Evolutionary conservation across 2,113 vertebrate genomes (phyloP).

Genomic region (Leptosomus discolor): DNA sequence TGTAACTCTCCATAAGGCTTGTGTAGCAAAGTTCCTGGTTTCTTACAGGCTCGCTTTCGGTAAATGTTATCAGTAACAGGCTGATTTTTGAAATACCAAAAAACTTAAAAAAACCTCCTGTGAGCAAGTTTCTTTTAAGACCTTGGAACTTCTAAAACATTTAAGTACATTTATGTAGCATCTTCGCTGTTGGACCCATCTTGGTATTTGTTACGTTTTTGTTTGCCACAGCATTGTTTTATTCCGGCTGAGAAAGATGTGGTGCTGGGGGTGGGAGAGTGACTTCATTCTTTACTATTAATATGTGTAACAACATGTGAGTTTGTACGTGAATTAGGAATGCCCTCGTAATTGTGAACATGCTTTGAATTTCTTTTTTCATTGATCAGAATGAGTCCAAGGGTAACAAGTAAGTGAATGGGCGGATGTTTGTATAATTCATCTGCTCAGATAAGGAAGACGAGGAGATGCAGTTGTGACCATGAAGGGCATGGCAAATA

Average conservation of each 20-base stretch:
- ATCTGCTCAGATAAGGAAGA: neutral
- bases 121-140: neutral
- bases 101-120: neutral
- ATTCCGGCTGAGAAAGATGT: neutral
- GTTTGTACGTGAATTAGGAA: neutral
- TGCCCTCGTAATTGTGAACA: neutral
- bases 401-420: neutral
- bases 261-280: neutral
- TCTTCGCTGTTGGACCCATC: neutral
- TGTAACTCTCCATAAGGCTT: neutral
- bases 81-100: neutral
- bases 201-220: neutral
- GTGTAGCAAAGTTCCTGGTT: neutral
- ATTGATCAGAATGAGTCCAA: neutral
- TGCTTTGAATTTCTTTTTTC: neutral
- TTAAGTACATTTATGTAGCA: neutral
- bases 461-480: neutral
- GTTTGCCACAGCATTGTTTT: neutral
- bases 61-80: neutral
- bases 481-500: neutral
- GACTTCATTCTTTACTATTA: neutral
- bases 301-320: neutral
- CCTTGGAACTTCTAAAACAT: neutral
- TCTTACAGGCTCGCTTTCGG: neutral
- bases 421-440: neutral